These are phyloP conservation scores for Anolis apletophallus DNA, from an alignment of 2,797 vertebrate species.

Conservation along the genomic window DNA sequence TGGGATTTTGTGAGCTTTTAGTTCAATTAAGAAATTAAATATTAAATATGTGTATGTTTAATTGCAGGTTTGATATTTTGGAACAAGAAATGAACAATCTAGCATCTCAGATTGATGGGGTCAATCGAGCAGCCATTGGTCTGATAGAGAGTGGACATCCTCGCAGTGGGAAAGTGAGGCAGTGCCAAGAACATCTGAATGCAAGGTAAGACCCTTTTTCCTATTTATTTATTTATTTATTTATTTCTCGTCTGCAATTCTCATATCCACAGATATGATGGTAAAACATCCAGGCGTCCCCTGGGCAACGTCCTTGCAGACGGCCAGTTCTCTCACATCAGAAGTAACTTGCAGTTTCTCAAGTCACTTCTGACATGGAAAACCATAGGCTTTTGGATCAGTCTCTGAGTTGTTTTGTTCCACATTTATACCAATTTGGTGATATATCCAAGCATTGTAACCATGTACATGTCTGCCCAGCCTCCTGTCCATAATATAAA, in stretches of 20 bases:
- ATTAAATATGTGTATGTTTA: not conserved
- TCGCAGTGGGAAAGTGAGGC: constrained; percentile 88
- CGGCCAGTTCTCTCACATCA: too few relatives aligned
- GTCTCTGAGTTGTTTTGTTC: not conserved
- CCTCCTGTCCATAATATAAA: too few relatives aligned
- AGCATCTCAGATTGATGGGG: constrained; percentile 84
- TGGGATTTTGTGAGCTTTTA: not conserved
- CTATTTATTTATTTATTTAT: not conserved
- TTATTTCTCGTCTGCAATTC: not conserved
- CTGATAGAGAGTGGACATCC: constrained; percentile 93
- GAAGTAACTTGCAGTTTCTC: too few relatives aligned
- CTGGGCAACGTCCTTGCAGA: too few relatives aligned
- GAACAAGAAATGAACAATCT: constrained; percentile 90
- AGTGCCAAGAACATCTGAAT: constrained; percentile 87
- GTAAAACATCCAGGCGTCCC: too few relatives aligned
- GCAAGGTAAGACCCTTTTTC: constrained; percentile 79
- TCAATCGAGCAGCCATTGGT: constrained; percentile 89
- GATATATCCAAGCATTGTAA: not conserved
- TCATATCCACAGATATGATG: too few relatives aligned
- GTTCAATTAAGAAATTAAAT: not conserved
- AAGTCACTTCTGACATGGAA: too few relatives aligned
- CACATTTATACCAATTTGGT: not conserved
- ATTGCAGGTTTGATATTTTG: constrained; percentile 88
- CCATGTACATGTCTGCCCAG: too few relatives aligned
- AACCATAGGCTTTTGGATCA: not conserved